These are phyloP conservation scores for Lasioglossum malachurum DNA, from an alignment of 2,888 invertebrate species.

Conservation along the genomic window DNA sequence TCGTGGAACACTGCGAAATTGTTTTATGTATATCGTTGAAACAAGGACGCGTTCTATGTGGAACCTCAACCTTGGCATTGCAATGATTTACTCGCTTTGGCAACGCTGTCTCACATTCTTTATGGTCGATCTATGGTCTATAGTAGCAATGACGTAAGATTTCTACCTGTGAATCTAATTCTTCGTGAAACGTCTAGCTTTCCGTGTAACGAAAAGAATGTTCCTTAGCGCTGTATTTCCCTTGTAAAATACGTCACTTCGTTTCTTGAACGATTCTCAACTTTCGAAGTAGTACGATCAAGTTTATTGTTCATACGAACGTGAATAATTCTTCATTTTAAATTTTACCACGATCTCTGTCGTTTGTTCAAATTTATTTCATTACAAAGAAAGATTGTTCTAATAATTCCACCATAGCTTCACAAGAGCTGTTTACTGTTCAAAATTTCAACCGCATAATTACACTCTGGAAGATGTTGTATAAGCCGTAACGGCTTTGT, in stretches of 20 bases:
- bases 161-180: constrained; percentile 83
- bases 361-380: not conserved
- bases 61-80: constrained; percentile 56
- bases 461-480: not conserved
- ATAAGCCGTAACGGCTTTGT: not conserved
- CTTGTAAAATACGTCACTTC: not conserved
- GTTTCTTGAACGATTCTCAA: not conserved
- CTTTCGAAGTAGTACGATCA: not conserved
- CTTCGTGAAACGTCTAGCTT: constrained; percentile 59
- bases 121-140: constrained; percentile 74
- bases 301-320: not conserved
- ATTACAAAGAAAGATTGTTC: not conserved
- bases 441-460: not conserved
- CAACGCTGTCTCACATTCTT: constrained; percentile 82
- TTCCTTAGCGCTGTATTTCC: not conserved
- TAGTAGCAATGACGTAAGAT: constrained; percentile 82
- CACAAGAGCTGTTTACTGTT: not conserved
- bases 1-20: not conserved
- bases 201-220: constrained; percentile 20
- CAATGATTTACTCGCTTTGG: constrained; percentile 72
- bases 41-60: constrained; percentile 35
- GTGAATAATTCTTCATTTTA: not conserved
- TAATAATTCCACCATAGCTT: not conserved
- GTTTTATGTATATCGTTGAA: not conserved
- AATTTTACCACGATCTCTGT: not conserved